Evolutionary conservation across 2,888 invertebrate genomes (phyloP).

Genomic region (Salticus scenicus): DNA sequence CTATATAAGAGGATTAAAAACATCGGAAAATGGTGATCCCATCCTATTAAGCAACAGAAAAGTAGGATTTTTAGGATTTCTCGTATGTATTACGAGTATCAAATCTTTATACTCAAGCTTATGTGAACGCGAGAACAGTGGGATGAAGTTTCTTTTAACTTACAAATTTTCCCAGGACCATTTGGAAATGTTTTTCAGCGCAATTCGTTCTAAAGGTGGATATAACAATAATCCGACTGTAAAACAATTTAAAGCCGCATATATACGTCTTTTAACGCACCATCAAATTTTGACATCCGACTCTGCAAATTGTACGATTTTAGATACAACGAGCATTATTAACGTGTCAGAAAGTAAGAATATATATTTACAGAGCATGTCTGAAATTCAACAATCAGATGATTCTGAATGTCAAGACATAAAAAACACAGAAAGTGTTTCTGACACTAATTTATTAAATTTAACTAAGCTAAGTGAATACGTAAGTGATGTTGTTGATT

Average conservation of each 20-base stretch:
- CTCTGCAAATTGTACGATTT: too few relatives aligned
- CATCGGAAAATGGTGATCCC: background rate
- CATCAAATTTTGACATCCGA: too few relatives aligned
- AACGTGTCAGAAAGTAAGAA: background rate
- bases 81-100: background rate
- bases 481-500: too few relatives aligned
- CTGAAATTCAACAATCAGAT: background rate
- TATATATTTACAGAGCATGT: background rate
- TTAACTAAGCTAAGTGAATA: too few relatives aligned
- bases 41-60: background rate
- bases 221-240: background rate
- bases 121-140: background rate
- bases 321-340: background rate
- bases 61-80: background rate
- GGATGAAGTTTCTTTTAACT: background rate
- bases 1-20: constrained; percentile 10
- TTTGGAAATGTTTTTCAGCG: background rate
- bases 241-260: background rate
- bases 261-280: background rate
- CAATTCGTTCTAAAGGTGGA: background rate
- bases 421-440: background rate
- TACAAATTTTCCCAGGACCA: background rate
- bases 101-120: background rate
- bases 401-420: background rate
- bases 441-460: background rate